Evolutionary conservation across 2,113 vertebrate genomes (phyloP), one percentile per base, ranked within the genome.

Genomic region (Macrotis lagotis): DNA sequence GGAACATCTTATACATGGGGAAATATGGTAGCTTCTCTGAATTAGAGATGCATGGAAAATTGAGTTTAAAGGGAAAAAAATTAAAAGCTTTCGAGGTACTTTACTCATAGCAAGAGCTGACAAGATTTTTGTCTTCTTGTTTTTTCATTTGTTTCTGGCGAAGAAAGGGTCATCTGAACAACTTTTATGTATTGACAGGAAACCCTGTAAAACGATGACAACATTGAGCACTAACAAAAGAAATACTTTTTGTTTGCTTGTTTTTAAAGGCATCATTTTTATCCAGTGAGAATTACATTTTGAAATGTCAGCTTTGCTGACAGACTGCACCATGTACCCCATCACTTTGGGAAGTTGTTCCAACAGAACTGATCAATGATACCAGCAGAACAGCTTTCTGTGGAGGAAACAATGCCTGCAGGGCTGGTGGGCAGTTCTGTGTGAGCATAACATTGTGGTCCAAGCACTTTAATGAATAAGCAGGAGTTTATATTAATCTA

Each of bases 71-170:
- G 31, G 52, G 55, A 26, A 66, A 66, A 74, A 83, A 83, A 83
- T 83, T 44, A 83, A 44, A 44, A 24, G 44, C 37, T n/a, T 83
- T 44, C 19, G 7, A 83, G 37, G 19, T 44, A 19, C 66, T 83
- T 83, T 83, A n/a, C 66, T 66, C 12, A 59, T 52, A 83, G 25
- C 47, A 49, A 91, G 31, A 47, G 48, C 37, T 90, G 47, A 92
- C 50, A 74, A 44, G 31, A 51, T n/a, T 96, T 90, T 37, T 25
- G 92, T 53, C 48, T 90, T 95, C 48, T 28, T 83, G 37, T 44
- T 94, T 94, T 94, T 47, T 91, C 52, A 48, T 19, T 96, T 91
- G 52, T 91, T 93, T 44, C n/a, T 44, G n/a, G n/a, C 94, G 50
- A 94, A 89, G 66, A 90, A 95, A 92, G 50, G 88, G 51, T 88